Percentiles rank a stretch among this genome's conserved stretches.
Evolutionary conservation across 2,113 vertebrate species (phyloP).

Genomic region (Sisor rabdophorus): DNA sequence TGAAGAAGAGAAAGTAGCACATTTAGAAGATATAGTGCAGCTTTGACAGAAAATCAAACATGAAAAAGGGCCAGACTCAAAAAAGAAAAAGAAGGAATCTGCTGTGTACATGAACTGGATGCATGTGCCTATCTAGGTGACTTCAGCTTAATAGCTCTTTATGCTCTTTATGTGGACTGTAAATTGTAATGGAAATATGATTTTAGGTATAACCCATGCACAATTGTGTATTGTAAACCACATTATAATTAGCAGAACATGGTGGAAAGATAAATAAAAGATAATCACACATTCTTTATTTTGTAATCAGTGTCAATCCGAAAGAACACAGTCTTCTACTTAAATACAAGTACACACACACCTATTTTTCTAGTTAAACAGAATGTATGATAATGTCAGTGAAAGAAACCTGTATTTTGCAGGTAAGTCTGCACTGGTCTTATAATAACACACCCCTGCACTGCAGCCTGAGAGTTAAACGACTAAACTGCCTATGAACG

Average conservation of each 20-base stretch:
- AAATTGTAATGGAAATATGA: conserved; percentile 22
- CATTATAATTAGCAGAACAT: conserved; percentile 23
- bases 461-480: background rate
- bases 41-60: conserved; percentile 43
- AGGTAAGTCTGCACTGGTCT: background rate
- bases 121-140: conserved; percentile 27
- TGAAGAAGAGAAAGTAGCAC: conserved; percentile 27
- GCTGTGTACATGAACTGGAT: conserved; percentile 19
- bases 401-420: background rate
- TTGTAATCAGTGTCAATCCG: conserved; percentile 19
- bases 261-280: background rate
- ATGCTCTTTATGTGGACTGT: conserved; percentile 23
- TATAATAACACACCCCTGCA: background rate
- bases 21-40: conserved; percentile 40
- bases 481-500: background rate
- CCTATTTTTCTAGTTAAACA: background rate
- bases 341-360: conserved; percentile 1
- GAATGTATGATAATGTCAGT: background rate
- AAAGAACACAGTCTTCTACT: conserved; percentile 21
- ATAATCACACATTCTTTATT: conserved; percentile 16
- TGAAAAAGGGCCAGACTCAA: conserved; percentile 11
- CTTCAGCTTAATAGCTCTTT: conserved; percentile 30
- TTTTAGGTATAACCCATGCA: background rate
- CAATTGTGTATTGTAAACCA: background rate
- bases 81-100: background rate